A percentile compares a stretch with the other conserved stretches of the same genome.
These are phyloP conservation scores for Chondrilla cf. caribensis DNA, from an alignment of 37 sponge, comb jelly and placozoan genomes.

Conservation along the genomic window DNA sequence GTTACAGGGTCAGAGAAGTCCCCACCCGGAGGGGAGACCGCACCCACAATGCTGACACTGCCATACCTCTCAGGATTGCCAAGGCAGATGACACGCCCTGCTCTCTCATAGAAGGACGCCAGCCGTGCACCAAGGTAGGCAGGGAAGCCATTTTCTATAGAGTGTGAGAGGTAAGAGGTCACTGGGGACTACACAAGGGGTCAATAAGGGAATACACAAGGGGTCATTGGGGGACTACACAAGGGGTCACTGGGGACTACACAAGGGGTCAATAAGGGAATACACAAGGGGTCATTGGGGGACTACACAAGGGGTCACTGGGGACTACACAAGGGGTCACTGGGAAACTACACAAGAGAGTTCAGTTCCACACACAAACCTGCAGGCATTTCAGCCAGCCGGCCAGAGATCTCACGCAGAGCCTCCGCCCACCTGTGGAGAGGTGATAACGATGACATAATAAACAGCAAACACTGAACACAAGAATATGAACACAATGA, in stretches of 20 bases:
- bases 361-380: slow-evolving; percentile 42
- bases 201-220: neutral
- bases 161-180: neutral
- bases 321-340: too few species aligned
- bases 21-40: slow-evolving; percentile 98
- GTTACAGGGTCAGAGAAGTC: slow-evolving; percentile 99
- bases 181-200: neutral
- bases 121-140: slow-evolving; percentile 98
- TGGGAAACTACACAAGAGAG: too few species aligned
- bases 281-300: too few species aligned
- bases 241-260: neutral
- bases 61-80: slow-evolving; percentile 94
- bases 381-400: slow-evolving; percentile 99
- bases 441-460: neutral
- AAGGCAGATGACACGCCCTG: slow-evolving; percentile 85
- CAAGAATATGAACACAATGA: too few species aligned
- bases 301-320: too few species aligned
- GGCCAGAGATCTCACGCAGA: slow-evolving; percentile 96
- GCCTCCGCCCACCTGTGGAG: slow-evolving; percentile 92
- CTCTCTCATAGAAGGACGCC: slow-evolving; percentile 99
- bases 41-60: slow-evolving; percentile 98
- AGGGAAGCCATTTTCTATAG: slow-evolving; percentile 98
- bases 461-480: neutral
- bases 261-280: too few species aligned
- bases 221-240: neutral